These are phyloP conservation scores for Elanoides forficatus DNA, from an alignment of 2,113 vertebrate species.

Conservation along the genomic window DNA sequence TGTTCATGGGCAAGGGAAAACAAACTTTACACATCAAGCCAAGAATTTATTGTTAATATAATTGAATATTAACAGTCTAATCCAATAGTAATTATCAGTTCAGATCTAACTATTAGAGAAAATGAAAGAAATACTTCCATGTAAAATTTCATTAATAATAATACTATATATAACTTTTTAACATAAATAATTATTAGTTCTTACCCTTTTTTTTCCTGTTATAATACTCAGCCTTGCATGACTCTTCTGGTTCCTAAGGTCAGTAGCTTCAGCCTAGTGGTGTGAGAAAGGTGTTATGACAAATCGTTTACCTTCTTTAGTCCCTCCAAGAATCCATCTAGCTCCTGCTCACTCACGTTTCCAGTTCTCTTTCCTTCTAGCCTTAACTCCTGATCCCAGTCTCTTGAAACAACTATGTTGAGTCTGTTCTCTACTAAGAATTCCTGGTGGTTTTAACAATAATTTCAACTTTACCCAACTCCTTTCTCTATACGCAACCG, in stretches of 20 bases:
- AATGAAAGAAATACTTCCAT: background rate
- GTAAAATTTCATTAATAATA: background rate
- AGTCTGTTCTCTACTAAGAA: background rate
- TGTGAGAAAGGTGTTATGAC: background rate
- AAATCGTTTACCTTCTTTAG: background rate
- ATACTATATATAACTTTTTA: background rate
- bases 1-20: background rate
- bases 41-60: background rate
- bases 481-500: background rate
- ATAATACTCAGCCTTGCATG: background rate
- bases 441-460: background rate
- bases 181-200: background rate
- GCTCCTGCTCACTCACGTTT: background rate
- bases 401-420: background rate
- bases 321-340: background rate
- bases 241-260: background rate
- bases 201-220: background rate
- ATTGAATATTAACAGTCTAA: background rate
- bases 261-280: background rate
- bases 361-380: background rate
- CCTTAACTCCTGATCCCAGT: background rate
- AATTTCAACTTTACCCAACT: background rate
- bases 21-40: background rate
- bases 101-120: background rate
- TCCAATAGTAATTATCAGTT: background rate